Base-by-base conservation (phyloP, 2,888 invertebrate species). In the Girardia tigrina region DNA sequence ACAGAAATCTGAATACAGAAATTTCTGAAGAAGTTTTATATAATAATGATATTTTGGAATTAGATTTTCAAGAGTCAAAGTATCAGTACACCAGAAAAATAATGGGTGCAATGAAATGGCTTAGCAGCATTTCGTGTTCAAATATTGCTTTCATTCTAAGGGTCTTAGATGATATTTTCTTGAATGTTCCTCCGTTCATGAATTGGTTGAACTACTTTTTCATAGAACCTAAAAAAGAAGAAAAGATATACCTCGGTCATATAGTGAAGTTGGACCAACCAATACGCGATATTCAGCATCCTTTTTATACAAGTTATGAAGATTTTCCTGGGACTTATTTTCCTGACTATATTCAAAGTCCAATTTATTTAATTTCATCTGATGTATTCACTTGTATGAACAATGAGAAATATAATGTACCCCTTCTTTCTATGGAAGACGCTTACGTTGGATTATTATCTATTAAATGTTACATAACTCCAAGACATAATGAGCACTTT, bases 401-500 rank as follows among this genome's bases (percentile, higher is more conserved):
- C n/a, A 29, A 70, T 1, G 73, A 70, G 26, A 71, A 73, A 27
- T 14, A 27, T 0, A 71, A 29, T 14, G 78, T 78, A 2, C 75
- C 71, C 6, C 78, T 78, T 0, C 77, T 79, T 28, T 76, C 77
- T 8, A 75, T 78, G 75, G 79, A 79, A 29, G 79, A 79, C 23
- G 79, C 77, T 20, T 80, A 77, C 42, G 27, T 79, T 2, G 79
- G 78, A 4, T 42, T 79, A 12, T 69, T 79, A 27, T 78, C 78
- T 0, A 71, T 72, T 8, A 75, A 72, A 29, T 76, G 77, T 0
- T 74, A 70, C 4, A 74, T 79, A 26, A 1, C 23, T 4, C 79
- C 79, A 1, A 42, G 14, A 16, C 78, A 79, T 69, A 79, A 79
- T 28, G 79, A 79, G 26, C 78, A 78, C 28, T 78, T 79, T 72